Evolutionary conservation across 2,888 invertebrate species (phyloP), one percentile per base, ranked within the genome.

Genomic region (Esperia sulphurella): DNA sequence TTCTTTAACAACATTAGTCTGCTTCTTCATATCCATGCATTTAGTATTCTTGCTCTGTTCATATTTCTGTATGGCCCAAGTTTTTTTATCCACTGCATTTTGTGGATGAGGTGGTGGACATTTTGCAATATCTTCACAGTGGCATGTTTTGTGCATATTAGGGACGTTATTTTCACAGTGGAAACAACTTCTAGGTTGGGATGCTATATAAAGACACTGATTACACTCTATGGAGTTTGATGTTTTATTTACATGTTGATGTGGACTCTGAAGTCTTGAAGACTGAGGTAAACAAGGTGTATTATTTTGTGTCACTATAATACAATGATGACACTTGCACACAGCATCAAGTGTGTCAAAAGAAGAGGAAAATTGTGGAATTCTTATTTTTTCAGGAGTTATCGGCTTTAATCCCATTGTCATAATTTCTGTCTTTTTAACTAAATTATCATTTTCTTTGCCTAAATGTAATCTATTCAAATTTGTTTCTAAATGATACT

Each of bases 71-170:
- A 86, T 68, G 1, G 68, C 71, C 79, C 77, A 81, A 8, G 71
- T 77, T 63, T 85, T 87, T 62, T 77, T 82, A 44, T 84, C 82
- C 33, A 86, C 68, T 31, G 75, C 70, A 72, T 78, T 80, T 46
- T 57, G 57, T 48, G 66, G 65, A 33, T 51, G 55, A 40, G 41
- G 37, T 14, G 7, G 38, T 40, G 31, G 41, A 1, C 13, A 10
- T 7, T 52, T 29, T n/a, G 51, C 39, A 21, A 28, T 30, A 10
- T 57, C 50, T n/a, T 55, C 52, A 41, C 65, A 65, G 3, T 54
- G 49, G 52, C 70, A 71, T 12, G 50, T 49, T 51, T 61, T 57
- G 41, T 31, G 43, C 30, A 39, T 14, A 46, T 9, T 42, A 38
- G 56, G 10, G 41, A 45, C 35, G 31, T 43, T 43, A 45, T 54